A percentile compares a stretch with the other conserved stretches of the same genome.
These are phyloP conservation scores for Microplitis deprimator DNA, from an alignment of 2,888 invertebrate genomes.

Conservation along the genomic window DNA sequence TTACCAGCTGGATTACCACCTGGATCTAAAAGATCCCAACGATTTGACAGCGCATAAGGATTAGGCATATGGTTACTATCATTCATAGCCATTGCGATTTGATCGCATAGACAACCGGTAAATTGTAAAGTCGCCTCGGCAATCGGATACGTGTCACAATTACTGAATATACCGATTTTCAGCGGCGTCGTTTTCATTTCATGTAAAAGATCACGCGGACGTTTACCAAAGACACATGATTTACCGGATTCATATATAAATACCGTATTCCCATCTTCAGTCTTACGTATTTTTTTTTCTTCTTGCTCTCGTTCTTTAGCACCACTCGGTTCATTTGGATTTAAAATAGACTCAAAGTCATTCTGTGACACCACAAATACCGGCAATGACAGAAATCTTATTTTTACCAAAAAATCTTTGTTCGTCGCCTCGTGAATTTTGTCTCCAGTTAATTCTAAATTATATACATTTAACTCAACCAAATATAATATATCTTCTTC, in stretches of 20 bases:
- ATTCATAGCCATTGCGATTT: conserved; percentile 65
- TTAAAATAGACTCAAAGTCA: conserved; percentile 57
- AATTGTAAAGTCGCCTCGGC: conserved; percentile 61
- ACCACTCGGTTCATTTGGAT: conserved; percentile 34
- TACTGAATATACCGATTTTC: conserved; percentile 63
- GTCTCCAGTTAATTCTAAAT: conserved; percentile 57
- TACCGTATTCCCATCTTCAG: conserved; percentile 52
- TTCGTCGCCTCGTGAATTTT: conserved; percentile 58
- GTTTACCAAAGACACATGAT: conserved; percentile 63
- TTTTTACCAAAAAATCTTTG: conserved; percentile 60
- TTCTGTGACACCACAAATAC: conserved; percentile 61
- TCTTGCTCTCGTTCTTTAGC: background rate
- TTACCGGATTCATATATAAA: conserved; percentile 57
- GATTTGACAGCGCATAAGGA: conserved; percentile 59
- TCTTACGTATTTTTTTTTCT: conserved; percentile 17
- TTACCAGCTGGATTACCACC: conserved; percentile 63
- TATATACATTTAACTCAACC: conserved; percentile 61
- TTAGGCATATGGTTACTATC: conserved; percentile 61
- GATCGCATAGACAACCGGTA: conserved; percentile 66
- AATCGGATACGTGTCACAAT: conserved; percentile 65
- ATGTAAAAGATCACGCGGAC: conserved; percentile 61
- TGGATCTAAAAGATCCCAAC: conserved; percentile 59
- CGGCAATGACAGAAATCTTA: conserved; percentile 66
- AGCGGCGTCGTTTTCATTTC: conserved; percentile 58
- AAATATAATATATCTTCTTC: conserved; percentile 63